Conservation (phyloP, 2,888 invertebrate genomes). For the Aspidapion aeneum region DNA sequence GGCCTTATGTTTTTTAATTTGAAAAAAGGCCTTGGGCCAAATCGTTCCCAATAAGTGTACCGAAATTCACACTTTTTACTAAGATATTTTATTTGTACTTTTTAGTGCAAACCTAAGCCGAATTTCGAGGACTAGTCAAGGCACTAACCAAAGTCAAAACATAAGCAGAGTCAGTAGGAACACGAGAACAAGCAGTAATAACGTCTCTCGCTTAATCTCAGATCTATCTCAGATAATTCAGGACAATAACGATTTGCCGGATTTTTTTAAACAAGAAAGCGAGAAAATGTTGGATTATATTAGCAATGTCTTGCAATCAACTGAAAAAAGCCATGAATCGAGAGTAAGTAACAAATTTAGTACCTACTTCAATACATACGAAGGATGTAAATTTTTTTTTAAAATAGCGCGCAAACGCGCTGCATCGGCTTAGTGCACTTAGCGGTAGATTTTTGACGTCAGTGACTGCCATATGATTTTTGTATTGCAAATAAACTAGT, state of each 20-base stretch:
- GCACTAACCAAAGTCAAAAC: slow-evolving; percentile 12
- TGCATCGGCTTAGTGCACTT: no score
- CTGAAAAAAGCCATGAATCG: neutral
- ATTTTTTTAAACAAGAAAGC: slow-evolving; percentile 6
- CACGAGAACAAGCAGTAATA: slow-evolving; percentile 11
- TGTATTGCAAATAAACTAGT: no score
- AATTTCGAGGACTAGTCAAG: slow-evolving; percentile 8
- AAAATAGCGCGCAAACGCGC: no score
- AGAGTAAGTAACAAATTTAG: neutral
- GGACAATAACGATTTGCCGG: slow-evolving; percentile 10
- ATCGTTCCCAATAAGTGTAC: no score
- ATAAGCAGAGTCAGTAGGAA: slow-evolving; percentile 12
- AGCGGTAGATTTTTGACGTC: no score
- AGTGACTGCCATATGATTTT: no score
- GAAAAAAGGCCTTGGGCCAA: no score
- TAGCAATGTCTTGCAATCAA: neutral
- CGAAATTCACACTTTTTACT: no score
- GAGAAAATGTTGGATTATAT: neutral
- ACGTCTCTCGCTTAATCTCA: slow-evolving; percentile 5
- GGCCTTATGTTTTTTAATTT: neutral
- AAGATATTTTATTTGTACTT: no score
- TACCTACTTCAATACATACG: no score
- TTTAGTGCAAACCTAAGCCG: slow-evolving; percentile 12
- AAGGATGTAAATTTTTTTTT: no score
- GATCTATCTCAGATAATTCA: slow-evolving; percentile 16